Evolutionary conservation across 1,140 invertebrate species (phyloP), one percentile per base, ranked within the genome.

Genomic region (Apis cerana): DNA sequence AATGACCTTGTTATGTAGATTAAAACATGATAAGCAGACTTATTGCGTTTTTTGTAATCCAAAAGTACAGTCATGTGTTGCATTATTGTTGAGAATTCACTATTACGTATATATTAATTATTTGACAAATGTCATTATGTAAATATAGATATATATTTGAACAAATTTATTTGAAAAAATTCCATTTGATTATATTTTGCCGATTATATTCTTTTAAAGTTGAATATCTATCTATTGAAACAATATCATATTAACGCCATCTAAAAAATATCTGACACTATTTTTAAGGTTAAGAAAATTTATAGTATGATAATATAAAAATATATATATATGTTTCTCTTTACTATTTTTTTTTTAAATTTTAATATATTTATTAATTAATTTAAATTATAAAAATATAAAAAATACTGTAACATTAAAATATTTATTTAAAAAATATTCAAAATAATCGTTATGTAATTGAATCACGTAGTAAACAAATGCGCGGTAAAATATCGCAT

Each of bases 221-320:
- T 43, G 33, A 43, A 43, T 7, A 43, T 43, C 33, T 43, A 43
- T 43, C 5, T 43, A 27, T 27, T 33, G 19, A 19, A 81, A 84
- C 65, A 84, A 78, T 84, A 65, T 75, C 58, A 43, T 64, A 19
- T 21, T 48, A 68, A 75, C 83, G 83, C 83, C 83, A 81, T 81
- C 83, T 84, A 27, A 62, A 17, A 75, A 75, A 64, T n/a, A 17
- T 8, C 21, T 11, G 48, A 9, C 5, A 0, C 43, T 59, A 15
- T 27, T 64, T 33, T 80, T 72, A n/a, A 72, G 68, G 68, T 64
- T 72, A 67, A 33, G 23, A 23, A 75, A 71, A 50, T 59, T 10
- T 43, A 43, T 43, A 33, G 3, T 33, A 33, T 33, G 4, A 33
- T 33, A 43, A 43, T 43, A 43, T 43, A 43, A 1, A 43, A 4